A percentile compares a stretch with the other conserved stretches of the same genome.
These are phyloP conservation scores for Darevskia mixta DNA, from an alignment of 2,797 vertebrate genomes.

Conservation along the genomic window DNA sequence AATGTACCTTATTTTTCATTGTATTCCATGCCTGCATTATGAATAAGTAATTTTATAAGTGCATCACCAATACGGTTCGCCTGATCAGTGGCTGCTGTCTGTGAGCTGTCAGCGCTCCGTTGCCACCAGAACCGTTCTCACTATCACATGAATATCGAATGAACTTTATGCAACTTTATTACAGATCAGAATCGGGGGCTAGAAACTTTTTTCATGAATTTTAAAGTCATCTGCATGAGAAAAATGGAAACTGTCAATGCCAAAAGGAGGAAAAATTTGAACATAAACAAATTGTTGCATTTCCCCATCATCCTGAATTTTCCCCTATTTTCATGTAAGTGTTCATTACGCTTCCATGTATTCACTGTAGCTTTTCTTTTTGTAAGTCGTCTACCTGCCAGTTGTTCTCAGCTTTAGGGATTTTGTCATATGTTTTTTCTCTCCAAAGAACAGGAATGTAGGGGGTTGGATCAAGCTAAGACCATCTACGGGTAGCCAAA, in stretches of 20 bases:
- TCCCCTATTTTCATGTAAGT: background rate
- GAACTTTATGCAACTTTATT: constrained; percentile 53
- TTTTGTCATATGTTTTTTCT: constrained; percentile 51
- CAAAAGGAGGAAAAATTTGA: constrained; percentile 6
- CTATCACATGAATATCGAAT: constrained; percentile 61
- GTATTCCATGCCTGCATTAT: constrained; percentile 89
- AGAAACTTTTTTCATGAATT: constrained; percentile 34
- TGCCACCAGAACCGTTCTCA: constrained; percentile 47
- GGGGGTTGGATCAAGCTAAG: background rate
- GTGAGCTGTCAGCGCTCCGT: constrained; percentile 62
- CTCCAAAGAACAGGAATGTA: background rate
- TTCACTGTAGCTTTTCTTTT: constrained; percentile 27
- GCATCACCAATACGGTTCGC: constrained; percentile 80
- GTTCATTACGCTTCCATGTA: constrained; percentile 41
- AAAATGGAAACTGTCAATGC: constrained; percentile 45
- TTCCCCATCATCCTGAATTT: constrained; percentile 15
- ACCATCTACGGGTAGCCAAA: background rate
- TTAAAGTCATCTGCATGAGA: constrained; percentile 37
- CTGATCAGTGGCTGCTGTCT: constrained; percentile 82
- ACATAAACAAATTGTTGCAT: constrained; percentile 42
- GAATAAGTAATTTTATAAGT: constrained; percentile 93
- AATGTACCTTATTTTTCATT: constrained; percentile 78
- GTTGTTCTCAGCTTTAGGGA: constrained; percentile 47
- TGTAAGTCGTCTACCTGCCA: background rate
- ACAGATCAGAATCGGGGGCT: constrained; percentile 50